These are phyloP conservation scores for Oikopleura dioica DNA, from an alignment of 23 tunicate genomes.

Conservation along the genomic window DNA sequence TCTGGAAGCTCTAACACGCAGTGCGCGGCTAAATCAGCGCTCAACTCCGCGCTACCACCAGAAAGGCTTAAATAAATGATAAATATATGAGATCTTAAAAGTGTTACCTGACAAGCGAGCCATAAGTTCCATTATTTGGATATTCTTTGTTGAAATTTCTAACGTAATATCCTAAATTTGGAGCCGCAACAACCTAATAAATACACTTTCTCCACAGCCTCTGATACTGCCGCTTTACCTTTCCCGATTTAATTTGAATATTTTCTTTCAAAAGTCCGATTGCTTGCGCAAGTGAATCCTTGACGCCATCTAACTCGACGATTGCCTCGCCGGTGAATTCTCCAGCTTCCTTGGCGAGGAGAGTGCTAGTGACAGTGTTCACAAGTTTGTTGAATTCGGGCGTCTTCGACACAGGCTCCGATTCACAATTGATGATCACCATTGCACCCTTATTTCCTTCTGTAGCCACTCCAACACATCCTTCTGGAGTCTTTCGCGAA, in stretches of 20 bases:
- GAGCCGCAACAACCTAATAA: not conserved
- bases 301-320: not conserved
- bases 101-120: not conserved
- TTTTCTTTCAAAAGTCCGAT: not conserved
- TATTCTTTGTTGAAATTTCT: not conserved
- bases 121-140: conserved; percentile 2
- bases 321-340: not conserved
- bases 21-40: not conserved
- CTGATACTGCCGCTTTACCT: too few relatives aligned
- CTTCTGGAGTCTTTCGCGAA: not conserved
- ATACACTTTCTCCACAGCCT: too few relatives aligned
- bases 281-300: not conserved
- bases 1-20: conserved; percentile 5
- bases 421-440: not conserved
- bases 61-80: too few relatives aligned
- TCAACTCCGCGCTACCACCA: not conserved
- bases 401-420: conserved; percentile 3
- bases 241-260: not conserved
- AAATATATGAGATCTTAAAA: too few relatives aligned
- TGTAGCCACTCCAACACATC: not conserved
- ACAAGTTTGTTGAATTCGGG: not conserved
- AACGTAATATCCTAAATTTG: not conserved
- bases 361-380: not conserved
- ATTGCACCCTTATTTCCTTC: not conserved
- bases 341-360: not conserved